These are phyloP conservation scores for Epicauta chinensis DNA, from an alignment of 1,140 invertebrate genomes.

Conservation along the genomic window DNA sequence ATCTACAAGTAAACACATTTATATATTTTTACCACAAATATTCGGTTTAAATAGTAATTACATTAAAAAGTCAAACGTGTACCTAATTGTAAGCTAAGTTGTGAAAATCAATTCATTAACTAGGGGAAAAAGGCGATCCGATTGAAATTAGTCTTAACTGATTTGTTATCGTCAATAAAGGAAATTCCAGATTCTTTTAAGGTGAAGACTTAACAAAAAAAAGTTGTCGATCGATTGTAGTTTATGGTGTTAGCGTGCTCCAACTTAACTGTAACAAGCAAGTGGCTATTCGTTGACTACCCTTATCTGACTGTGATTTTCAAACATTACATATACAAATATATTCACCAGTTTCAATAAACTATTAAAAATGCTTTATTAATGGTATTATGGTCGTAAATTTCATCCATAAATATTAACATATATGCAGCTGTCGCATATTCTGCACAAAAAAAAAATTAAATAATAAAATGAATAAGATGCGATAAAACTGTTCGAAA, in stretches of 20 bases:
- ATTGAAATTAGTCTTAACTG: slow-evolving; percentile 9
- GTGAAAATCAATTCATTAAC: slow-evolving; percentile 1
- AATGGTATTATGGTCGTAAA: no score
- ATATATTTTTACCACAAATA: slow-evolving; percentile 18
- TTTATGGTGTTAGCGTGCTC: slow-evolving; percentile 10
- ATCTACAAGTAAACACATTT: slow-evolving; percentile 13
- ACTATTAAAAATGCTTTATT: no score
- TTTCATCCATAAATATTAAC: no score
- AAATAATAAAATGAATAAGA: no score
- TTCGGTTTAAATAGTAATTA: slow-evolving; percentile 18
- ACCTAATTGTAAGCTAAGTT: no score
- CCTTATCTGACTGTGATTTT: slow-evolving; percentile 2
- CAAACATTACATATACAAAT: slow-evolving; percentile 6
- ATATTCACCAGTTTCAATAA: neutral
- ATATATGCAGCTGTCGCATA: no score
- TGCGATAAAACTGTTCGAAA: no score
- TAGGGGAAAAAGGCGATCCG: neutral
- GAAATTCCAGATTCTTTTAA: slow-evolving; percentile 5
- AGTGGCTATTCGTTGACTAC: slow-evolving; percentile 6
- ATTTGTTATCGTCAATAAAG: slow-evolving; percentile 12
- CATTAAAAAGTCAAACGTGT: slow-evolving; percentile 6
- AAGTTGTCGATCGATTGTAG: neutral
- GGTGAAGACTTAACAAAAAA: neutral
- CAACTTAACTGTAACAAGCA: slow-evolving; percentile 7
- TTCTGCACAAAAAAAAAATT: no score